Evolutionary conservation across 2,113 vertebrate genomes (phyloP).

Genomic region (Crotophaga sulcirostris): DNA sequence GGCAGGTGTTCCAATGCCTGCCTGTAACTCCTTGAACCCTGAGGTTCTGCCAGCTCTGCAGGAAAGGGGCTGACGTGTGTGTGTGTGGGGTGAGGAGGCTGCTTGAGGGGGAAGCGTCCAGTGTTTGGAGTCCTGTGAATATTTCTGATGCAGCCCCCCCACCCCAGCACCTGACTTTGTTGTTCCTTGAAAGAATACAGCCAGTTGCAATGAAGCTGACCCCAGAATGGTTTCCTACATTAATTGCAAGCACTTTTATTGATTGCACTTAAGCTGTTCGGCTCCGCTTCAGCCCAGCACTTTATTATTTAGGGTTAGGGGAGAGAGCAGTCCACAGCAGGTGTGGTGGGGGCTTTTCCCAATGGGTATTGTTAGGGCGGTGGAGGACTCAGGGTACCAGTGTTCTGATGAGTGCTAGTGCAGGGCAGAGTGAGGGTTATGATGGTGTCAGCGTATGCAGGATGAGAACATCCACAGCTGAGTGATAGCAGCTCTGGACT

Average conservation of each 20-base stretch:
- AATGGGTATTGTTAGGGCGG: not conserved
- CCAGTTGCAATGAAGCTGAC: constrained; percentile 68
- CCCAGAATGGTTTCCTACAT: constrained; percentile 74
- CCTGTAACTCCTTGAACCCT: constrained; percentile 60
- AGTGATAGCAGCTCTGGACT: not conserved
- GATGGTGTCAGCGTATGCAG: not conserved
- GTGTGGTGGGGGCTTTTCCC: not conserved
- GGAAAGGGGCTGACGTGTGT: constrained; percentile 38
- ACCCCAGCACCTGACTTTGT: constrained; percentile 53
- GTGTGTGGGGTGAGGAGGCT: constrained; percentile 30
- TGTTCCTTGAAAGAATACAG: constrained; percentile 76
- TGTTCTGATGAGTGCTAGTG: not conserved
- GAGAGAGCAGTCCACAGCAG: not conserved
- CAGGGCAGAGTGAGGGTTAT: not conserved
- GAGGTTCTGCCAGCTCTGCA: constrained; percentile 65
- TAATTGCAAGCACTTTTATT: constrained; percentile 80
- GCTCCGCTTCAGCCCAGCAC: constrained; percentile 67
- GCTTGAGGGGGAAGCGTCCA: not conserved
- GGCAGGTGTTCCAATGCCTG: constrained; percentile 41
- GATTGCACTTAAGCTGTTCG: constrained; percentile 74
- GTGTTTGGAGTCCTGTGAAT: constrained; percentile 44
- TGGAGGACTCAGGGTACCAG: not conserved
- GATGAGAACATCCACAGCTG: not conserved
- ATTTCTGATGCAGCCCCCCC: not conserved
- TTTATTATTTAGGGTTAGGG: constrained; percentile 53